Evolutionary conservation across 1,140 invertebrate species (phyloP).

Genomic region (Pentalonia nigronervosa): DNA sequence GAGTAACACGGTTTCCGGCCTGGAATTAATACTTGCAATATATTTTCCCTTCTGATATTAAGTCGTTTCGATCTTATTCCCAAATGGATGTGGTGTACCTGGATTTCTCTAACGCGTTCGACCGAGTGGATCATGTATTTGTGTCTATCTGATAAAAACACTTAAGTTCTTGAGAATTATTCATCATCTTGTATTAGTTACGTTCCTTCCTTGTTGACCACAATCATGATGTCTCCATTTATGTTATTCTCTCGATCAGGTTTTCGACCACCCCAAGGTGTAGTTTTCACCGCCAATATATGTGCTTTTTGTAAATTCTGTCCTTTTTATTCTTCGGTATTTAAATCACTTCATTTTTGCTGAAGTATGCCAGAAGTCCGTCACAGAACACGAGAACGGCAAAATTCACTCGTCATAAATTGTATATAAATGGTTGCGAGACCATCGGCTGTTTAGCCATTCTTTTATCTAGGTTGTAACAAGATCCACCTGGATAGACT

Average conservation of each 20-base stretch:
- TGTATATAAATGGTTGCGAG: too few relatives aligned
- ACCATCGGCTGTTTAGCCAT: too few relatives aligned
- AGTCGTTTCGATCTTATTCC: not conserved
- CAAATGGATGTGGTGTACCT: not conserved
- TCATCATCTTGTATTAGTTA: not conserved
- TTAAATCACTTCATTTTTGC: not conserved
- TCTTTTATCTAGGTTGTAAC: too few relatives aligned
- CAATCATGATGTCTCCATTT: not conserved
- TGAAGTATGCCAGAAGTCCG: too few relatives aligned
- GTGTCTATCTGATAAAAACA: not conserved
- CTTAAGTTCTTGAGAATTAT: not conserved
- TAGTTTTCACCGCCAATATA: not conserved
- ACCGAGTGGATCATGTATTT: not conserved
- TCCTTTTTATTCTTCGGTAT: not conserved
- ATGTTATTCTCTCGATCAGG: not conserved
- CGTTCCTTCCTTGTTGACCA: not conserved
- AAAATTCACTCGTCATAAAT: too few relatives aligned
- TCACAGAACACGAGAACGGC: too few relatives aligned
- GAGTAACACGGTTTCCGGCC: not conserved
- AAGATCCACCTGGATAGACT: too few relatives aligned
- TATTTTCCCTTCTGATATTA: not conserved
- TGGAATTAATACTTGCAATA: not conserved
- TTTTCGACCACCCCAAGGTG: not conserved
- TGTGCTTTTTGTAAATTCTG: not conserved
- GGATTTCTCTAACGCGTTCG: not conserved